Evolutionary conservation across 1,140 invertebrate genomes (phyloP), one percentile per base, ranked within the genome.

Genomic region (Drosophila ercepeae): DNA sequence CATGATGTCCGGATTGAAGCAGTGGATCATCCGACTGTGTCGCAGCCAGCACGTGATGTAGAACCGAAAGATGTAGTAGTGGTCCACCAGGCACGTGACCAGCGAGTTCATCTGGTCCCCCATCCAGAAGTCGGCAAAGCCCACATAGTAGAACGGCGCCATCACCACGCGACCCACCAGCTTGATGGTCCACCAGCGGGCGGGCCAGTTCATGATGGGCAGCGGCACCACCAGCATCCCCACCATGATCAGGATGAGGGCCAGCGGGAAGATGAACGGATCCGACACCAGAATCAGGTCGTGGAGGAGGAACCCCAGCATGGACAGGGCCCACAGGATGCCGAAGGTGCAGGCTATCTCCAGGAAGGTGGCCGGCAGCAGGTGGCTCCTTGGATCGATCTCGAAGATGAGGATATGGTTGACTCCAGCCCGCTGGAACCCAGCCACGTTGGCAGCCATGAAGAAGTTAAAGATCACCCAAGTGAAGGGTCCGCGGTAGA

Each of bases 101-200:
- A 98, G 91, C 74, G 96, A 97, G 86, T 96, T 97, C 23, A 98
- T 92, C 91, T 98, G 97, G 92, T 98, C 97, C 53, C 96, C 97
- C 55, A 98, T 93, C 97, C 97, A 98, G 92, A 98, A 98, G 92
- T 98, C 97, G 51, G 97, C 96, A 90, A 98, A 98, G 9, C 94
- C 94, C 11, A 98, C 97, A 81, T 95, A 94, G 70, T 96, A 95
- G 88, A 98, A 96, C 7, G 97, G 97, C 1, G 97, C 96, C 4
- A 93, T 93, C 55, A 97, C 86, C 61, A 97, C 95, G 14, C 95
- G 93, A 45, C 94, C 93, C 36, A 81, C 18, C 13, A 92, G 50
- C 23, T 71, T 81, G 1, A 92, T 63, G 0, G 91, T 76, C 92
- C 92, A 92, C 63, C 91, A 91, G 4, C 92, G 91, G 2, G 95